These are phyloP conservation scores for Morone saxatilis DNA, from an alignment of 2,113 vertebrate species.

Conservation along the genomic window DNA sequence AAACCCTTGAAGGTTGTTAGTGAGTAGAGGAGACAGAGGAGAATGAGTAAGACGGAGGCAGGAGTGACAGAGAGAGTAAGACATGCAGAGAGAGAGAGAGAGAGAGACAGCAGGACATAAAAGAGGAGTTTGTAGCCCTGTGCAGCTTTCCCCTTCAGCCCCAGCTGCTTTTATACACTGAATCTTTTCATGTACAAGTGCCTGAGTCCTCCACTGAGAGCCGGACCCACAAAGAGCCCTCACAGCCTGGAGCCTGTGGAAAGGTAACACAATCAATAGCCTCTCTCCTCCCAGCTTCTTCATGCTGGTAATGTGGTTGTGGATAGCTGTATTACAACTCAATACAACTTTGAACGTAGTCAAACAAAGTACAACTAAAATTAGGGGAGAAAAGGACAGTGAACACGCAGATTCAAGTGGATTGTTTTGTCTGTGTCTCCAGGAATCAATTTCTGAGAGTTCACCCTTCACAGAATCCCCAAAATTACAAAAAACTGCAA, in stretches of 20 bases:
- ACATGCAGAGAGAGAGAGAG: slow-evolving; percentile 18
- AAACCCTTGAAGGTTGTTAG: not conserved
- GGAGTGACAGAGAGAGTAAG: slow-evolving; percentile 18
- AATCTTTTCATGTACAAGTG: slow-evolving; percentile 75
- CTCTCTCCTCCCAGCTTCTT: slow-evolving; percentile 46
- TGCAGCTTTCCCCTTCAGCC: slow-evolving; percentile 58
- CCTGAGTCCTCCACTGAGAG: slow-evolving; percentile 68
- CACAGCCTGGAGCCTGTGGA: slow-evolving; percentile 67
- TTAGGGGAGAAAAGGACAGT: slow-evolving; percentile 40
- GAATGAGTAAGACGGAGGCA: slow-evolving; percentile 18
- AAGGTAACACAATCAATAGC: slow-evolving; percentile 81
- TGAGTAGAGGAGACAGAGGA: not conserved
- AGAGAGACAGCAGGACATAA: slow-evolving; percentile 52
- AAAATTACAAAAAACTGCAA: slow-evolving; percentile 32
- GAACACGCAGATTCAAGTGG: slow-evolving; percentile 19
- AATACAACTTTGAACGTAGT: slow-evolving; percentile 52
- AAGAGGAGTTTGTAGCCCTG: slow-evolving; percentile 59
- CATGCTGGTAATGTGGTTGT: slow-evolving; percentile 48
- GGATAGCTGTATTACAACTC: slow-evolving; percentile 53
- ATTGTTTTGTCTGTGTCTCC: slow-evolving; percentile 44
- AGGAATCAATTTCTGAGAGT: slow-evolving; percentile 38
- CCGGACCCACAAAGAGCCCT: slow-evolving; percentile 74
- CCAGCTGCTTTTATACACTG: slow-evolving; percentile 69
- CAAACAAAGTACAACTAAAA: slow-evolving; percentile 41
- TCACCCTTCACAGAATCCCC: slow-evolving; percentile 29